Evolutionary conservation across 2,113 vertebrate genomes (phyloP).

Genomic region (Oxygymnocypris stewartii): DNA sequence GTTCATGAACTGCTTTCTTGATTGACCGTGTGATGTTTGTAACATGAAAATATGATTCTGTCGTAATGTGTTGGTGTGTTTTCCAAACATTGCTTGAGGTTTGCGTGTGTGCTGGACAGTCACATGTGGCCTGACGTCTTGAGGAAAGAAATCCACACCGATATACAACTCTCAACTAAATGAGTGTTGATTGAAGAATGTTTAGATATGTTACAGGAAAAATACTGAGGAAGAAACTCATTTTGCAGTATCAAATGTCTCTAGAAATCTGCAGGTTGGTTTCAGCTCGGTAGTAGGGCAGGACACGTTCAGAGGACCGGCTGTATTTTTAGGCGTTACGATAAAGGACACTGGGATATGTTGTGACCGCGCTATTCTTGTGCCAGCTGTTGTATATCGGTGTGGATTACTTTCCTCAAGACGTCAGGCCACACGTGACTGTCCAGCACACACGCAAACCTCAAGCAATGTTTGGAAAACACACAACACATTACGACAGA

Average conservation of each 20-base stretch:
- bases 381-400: constrained; percentile 1
- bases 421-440: not conserved
- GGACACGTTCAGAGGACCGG: constrained; percentile 23
- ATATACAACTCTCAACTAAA: not conserved
- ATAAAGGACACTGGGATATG: constrained; percentile 44
- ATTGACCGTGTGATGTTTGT: not conserved
- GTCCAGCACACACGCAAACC: not conserved
- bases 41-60: not conserved
- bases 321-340: constrained; percentile 51
- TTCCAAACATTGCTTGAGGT: not conserved
- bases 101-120: not conserved
- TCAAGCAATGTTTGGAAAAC: not conserved
- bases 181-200: not conserved
- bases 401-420: constrained; percentile 11
- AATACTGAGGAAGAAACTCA: not conserved
- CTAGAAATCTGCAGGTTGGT: not conserved
- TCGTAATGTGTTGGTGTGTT: not conserved
- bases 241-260: not conserved
- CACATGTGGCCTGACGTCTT: not conserved
- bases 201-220: not conserved
- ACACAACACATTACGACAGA: not conserved
- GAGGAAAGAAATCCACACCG: constrained; percentile 3
- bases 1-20: not conserved
- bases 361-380: not conserved
- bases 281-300: constrained; percentile 18